Evolutionary conservation across 2,888 invertebrate genomes (phyloP).

Genomic region (Trissoscelio sp.): DNA sequence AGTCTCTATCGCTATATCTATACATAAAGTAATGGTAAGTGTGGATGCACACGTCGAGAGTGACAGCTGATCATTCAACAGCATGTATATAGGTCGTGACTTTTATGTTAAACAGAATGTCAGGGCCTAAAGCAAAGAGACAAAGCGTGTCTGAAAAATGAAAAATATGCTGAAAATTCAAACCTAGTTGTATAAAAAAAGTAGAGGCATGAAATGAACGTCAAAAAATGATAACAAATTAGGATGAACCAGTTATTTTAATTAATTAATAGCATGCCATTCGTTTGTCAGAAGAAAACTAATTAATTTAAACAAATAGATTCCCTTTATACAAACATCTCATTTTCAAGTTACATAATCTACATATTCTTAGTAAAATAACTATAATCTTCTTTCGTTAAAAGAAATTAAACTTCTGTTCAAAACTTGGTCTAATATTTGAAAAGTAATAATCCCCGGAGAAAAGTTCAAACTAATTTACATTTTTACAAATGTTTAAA

Average conservation of each 20-base stretch:
- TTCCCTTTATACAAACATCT: too few species aligned
- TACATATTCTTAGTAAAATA: too few species aligned
- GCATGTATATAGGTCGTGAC: slow-evolving; percentile 51
- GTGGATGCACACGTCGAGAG: slow-evolving; percentile 40
- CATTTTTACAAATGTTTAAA: too few species aligned
- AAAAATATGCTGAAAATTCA: slow-evolving; percentile 28
- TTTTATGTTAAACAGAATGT: slow-evolving; percentile 58
- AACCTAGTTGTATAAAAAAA: neutral
- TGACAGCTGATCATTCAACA: slow-evolving; percentile 53
- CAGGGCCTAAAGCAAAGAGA: slow-evolving; percentile 40
- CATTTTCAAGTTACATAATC: too few species aligned
- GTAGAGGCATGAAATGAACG: too few species aligned
- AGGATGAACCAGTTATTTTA: too few species aligned
- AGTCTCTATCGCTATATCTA: slow-evolving; percentile 13
- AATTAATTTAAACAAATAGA: too few species aligned
- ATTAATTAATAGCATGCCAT: too few species aligned
- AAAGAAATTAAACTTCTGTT: neutral
- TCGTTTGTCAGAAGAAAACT: too few species aligned
- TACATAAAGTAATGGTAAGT: slow-evolving; percentile 40
- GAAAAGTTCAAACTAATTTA: too few species aligned
- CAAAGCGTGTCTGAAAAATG: slow-evolving; percentile 43
- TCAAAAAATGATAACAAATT: too few species aligned
- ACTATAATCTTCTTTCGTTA: slow-evolving; percentile 6
- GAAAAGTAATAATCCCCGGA: neutral
- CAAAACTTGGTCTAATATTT: neutral